phyloP scores from a whole-genome alignment of 2,888 invertebrate genomes.

The Mycogona germanica region DNA sequence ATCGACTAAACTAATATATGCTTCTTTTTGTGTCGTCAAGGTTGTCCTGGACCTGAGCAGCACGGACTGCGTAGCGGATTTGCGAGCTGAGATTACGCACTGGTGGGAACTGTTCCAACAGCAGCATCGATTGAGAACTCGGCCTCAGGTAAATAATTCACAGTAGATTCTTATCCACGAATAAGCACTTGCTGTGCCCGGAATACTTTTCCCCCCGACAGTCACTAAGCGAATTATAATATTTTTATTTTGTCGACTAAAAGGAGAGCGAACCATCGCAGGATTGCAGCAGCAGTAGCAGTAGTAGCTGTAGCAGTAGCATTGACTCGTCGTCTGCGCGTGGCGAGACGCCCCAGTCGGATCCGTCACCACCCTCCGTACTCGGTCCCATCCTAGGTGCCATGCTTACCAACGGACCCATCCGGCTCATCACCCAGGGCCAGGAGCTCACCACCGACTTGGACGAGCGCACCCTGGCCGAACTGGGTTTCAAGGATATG shows the following conservation, averaged over 20 bases:
- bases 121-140: conserved; percentile 6
- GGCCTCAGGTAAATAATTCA: background rate
- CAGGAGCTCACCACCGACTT: conserved; percentile 86
- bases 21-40: conserved; percentile 23
- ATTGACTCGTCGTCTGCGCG: background rate
- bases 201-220: no score
- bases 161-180: background rate
- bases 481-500: conserved; percentile 88
- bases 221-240: background rate
- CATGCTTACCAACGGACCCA: conserved; percentile 65
- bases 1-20: background rate
- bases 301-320: conserved; percentile 3
- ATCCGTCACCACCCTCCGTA: conserved; percentile 10
- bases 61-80: conserved; percentile 79
- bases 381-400: conserved; percentile 48
- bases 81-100: conserved; percentile 86
- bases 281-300: conserved; percentile 6
- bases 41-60: conserved; percentile 66
- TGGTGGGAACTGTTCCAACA: conserved; percentile 64
- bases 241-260: background rate
- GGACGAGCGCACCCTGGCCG: conserved; percentile 78
- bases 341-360: background rate
- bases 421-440: conserved; percentile 78
- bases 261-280: conserved; percentile 1
- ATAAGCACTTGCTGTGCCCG: no score